A percentile compares a stretch with the other conserved stretches of the same genome.
phyloP scores from a whole-genome alignment of 2,888 invertebrate genomes.

The Azorinus chamasolen region DNA sequence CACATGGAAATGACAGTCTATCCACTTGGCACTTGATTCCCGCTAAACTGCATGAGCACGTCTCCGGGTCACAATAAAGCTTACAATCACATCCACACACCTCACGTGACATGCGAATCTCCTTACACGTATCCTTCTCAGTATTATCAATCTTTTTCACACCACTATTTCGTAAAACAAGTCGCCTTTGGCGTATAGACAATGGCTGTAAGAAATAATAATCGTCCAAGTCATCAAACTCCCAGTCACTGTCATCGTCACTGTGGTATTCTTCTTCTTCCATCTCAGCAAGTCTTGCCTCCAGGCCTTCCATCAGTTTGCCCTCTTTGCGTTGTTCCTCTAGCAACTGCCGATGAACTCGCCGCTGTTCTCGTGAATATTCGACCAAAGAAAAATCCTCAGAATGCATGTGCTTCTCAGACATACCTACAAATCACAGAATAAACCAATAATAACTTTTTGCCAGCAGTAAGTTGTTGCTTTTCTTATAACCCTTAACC shows the following conservation, averaged over 20 bases:
- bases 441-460: no score
- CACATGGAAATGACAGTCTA: conserved; percentile 97
- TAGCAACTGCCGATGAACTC: conserved; percentile 93
- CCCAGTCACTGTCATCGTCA: conserved; percentile 80
- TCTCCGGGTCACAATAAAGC: conserved; percentile 95
- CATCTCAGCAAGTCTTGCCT: conserved; percentile 62
- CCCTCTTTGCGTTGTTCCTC: conserved; percentile 90
- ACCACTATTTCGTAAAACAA: conserved; percentile 95
- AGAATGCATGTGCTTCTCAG: conserved; percentile 89
- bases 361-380: conserved; percentile 95
- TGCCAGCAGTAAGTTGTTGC: no score
- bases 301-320: conserved; percentile 76
- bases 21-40: conserved; percentile 99
- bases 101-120: conserved; percentile 96
- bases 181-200: conserved; percentile 95
- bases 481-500: no score
- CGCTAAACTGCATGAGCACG: conserved; percentile 96
- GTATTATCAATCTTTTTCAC: conserved; percentile 96
- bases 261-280: conserved; percentile 69
- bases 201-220: conserved; percentile 91
- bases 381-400: conserved; percentile 94
- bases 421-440: conserved; percentile 91
- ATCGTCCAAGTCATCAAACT: conserved; percentile 80
- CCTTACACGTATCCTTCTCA: conserved; percentile 97
- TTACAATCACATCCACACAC: conserved; percentile 86